phyloP scores from a whole-genome alignment of 2,888 invertebrate species.

The Ornithoptera alexandrae region DNA sequence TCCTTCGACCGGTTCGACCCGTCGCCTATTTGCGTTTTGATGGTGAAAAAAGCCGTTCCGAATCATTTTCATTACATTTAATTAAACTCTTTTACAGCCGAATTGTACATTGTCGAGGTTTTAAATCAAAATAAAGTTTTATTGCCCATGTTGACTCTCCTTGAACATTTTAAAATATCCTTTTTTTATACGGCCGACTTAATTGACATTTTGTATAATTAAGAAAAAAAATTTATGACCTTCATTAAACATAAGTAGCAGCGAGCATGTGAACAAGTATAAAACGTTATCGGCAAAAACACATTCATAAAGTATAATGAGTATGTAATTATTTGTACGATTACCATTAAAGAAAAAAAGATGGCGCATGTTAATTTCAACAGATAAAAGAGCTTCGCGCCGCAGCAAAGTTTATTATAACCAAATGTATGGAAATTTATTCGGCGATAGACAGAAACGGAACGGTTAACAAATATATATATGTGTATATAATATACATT shows the following conservation, averaged over 20 bases:
- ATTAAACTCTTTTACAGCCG: slow-evolving; percentile 30
- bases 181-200: slow-evolving; percentile 17
- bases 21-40: slow-evolving; percentile 33
- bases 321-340: slow-evolving; percentile 20
- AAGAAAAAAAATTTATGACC: slow-evolving; percentile 17
- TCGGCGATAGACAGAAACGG: slow-evolving; percentile 32
- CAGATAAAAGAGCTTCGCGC: slow-evolving; percentile 7
- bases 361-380: slow-evolving; percentile 13
- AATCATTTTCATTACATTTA: slow-evolving; percentile 48
- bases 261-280: slow-evolving; percentile 1
- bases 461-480: slow-evolving; percentile 25
- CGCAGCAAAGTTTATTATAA: slow-evolving; percentile 21
- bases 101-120: slow-evolving; percentile 29
- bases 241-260: slow-evolving; percentile 16
- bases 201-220: slow-evolving; percentile 25
- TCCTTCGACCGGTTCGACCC: slow-evolving; percentile 49
- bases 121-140: slow-evolving; percentile 29
- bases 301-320: slow-evolving; percentile 6
- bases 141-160: slow-evolving; percentile 22
- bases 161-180: slow-evolving; percentile 15
- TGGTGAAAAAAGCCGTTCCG: slow-evolving; percentile 51
- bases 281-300: slow-evolving; percentile 9
- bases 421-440: slow-evolving; percentile 27
- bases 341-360: slow-evolving; percentile 12
- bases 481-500: slow-evolving; percentile 7